Evolutionary conservation across 2,888 invertebrate genomes (phyloP).

Genomic region (Trachelus troglodyta): DNA sequence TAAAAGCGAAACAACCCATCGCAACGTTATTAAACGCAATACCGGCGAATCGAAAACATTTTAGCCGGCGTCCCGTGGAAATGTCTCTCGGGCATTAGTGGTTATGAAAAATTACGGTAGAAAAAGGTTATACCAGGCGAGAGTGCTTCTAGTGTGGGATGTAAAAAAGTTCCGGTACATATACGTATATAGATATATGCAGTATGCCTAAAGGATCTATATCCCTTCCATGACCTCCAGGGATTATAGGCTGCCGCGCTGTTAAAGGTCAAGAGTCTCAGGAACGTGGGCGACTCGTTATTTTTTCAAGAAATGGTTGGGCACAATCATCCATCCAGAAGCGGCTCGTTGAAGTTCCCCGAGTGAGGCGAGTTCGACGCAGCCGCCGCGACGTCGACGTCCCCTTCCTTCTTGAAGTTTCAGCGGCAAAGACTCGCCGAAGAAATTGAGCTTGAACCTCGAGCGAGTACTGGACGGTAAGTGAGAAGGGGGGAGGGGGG

Average conservation of each 20-base stretch:
- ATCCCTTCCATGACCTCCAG: background rate
- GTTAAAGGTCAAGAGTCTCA: background rate
- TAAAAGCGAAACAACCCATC: constrained; percentile 30
- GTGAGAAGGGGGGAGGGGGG: too few species aligned
- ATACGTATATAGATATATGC: background rate
- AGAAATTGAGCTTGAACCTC: background rate
- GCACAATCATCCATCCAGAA: background rate
- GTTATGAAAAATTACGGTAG: background rate
- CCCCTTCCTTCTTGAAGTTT: background rate
- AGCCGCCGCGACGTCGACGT: background rate
- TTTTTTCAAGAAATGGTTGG: background rate
- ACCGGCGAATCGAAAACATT: background rate
- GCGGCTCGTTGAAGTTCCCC: background rate
- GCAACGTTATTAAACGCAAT: constrained; percentile 36
- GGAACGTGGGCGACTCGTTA: background rate
- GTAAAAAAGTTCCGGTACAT: background rate
- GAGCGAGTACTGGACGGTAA: background rate
- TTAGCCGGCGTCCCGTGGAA: background rate
- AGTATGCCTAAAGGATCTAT: background rate
- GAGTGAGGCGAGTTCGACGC: background rate
- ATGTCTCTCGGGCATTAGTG: background rate
- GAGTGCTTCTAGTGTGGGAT: background rate
- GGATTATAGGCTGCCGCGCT: background rate
- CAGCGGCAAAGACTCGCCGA: background rate
- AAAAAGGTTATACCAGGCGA: background rate